Conservation (phyloP, 2,888 invertebrate genomes). For the Pseudoips prasinana region DNA sequence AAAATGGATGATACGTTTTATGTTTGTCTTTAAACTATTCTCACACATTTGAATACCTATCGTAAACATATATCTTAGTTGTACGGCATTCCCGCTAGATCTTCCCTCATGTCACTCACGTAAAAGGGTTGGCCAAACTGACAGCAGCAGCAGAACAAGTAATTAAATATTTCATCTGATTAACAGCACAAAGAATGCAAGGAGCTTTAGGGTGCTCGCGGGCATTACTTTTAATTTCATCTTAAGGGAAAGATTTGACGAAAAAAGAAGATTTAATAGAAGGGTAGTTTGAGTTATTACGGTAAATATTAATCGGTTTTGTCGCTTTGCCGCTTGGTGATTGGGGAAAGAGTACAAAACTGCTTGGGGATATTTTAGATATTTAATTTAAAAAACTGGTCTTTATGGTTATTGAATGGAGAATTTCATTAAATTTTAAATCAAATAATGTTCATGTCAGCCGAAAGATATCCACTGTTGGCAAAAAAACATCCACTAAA, state of each 20-base stretch:
- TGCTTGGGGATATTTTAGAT: too few species aligned
- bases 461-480: too few species aligned
- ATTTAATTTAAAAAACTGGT: too few species aligned
- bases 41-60: too few species aligned
- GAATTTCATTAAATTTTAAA: too few species aligned
- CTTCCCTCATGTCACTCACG: constrained; percentile 20
- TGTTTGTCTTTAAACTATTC: too few species aligned
- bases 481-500: too few species aligned
- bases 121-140: constrained; percentile 46
- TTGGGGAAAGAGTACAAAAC: background rate
- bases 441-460: too few species aligned
- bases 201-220: constrained; percentile 52
- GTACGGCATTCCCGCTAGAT: constrained; percentile 21
- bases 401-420: too few species aligned
- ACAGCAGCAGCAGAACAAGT: constrained; percentile 56
- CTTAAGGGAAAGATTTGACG: constrained; percentile 64
- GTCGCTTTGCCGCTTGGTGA: constrained; percentile 35
- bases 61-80: too few species aligned
- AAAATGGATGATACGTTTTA: too few species aligned
- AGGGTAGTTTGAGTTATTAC: constrained; percentile 57
- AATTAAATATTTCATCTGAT: constrained; percentile 81
- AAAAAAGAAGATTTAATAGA: constrained; percentile 56
- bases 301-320: constrained; percentile 67
- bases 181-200: constrained; percentile 67
- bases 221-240: constrained; percentile 75